These are phyloP conservation scores for Chrysolina oricalcia DNA, from an alignment of 2,888 invertebrate species.

Conservation along the genomic window DNA sequence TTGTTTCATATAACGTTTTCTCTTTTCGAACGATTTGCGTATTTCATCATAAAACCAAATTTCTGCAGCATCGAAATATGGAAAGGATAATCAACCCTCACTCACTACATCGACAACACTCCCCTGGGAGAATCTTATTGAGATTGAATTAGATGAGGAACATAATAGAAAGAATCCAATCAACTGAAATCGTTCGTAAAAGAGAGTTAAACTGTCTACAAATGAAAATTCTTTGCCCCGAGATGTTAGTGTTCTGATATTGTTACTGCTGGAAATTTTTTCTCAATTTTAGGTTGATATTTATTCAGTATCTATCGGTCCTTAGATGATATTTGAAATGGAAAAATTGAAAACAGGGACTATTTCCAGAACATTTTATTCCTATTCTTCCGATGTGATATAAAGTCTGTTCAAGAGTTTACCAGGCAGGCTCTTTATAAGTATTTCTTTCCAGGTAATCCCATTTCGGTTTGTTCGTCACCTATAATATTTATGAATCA, in stretches of 20 bases:
- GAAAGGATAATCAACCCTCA: slow-evolving; percentile 13
- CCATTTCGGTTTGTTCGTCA: too few relatives aligned
- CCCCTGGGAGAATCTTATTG: background rate
- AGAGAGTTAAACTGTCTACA: background rate
- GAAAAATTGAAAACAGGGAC: too few relatives aligned
- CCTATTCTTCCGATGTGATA: too few relatives aligned
- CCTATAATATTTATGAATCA: too few relatives aligned
- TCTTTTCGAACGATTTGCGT: background rate
- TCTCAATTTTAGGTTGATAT: too few relatives aligned
- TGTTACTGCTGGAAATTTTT: background rate
- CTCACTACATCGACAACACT: background rate
- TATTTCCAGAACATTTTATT: too few relatives aligned
- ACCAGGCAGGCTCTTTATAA: too few relatives aligned
- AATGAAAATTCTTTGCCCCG: background rate
- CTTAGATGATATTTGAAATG: too few relatives aligned
- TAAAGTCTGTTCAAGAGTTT: too few relatives aligned
- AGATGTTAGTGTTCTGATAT: background rate
- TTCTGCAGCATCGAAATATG: background rate
- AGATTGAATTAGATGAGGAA: slow-evolving; percentile 11
- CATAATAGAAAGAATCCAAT: slow-evolving; percentile 24
- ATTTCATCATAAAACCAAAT: background rate
- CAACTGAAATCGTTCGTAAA: slow-evolving; percentile 22
- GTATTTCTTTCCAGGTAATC: too few relatives aligned
- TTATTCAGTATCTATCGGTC: too few relatives aligned
- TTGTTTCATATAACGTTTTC: background rate